A percentile compares a stretch with the other conserved stretches of the same genome.
Conservation (phyloP, 92 coral and sea anemone genomes). For the Desmophyllum pertusum region DNA sequence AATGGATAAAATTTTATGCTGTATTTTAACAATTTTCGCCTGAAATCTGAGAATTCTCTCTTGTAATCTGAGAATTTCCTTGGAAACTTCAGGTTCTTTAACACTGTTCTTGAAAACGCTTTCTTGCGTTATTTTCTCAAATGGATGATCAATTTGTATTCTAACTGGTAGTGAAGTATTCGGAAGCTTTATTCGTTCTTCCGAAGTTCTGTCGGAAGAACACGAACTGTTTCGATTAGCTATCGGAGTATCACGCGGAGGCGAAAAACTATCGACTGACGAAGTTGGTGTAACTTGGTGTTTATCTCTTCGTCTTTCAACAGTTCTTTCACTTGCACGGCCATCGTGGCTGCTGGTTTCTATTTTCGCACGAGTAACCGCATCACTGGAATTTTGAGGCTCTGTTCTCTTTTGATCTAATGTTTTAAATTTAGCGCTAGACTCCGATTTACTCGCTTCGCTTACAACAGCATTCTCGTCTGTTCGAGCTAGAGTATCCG, state of each 20-base stretch:
- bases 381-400: neutral
- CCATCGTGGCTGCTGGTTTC: neutral
- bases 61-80: slow-evolving; percentile 90
- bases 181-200: slow-evolving; percentile 19
- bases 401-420: slow-evolving; percentile 6
- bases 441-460: slow-evolving; percentile 4
- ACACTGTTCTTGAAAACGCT: slow-evolving; percentile 43
- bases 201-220: slow-evolving; percentile 54
- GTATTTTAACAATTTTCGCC: slow-evolving; percentile 95
- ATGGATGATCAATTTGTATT: slow-evolving; percentile 88
- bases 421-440: neutral
- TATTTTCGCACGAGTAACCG: neutral
- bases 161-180: slow-evolving; percentile 51
- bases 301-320: slow-evolving; percentile 16
- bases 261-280: neutral
- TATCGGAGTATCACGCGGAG: neutral
- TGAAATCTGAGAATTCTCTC: slow-evolving; percentile 96
- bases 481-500: slow-evolving; percentile 14
- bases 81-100: slow-evolving; percentile 69
- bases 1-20: slow-evolving; percentile 85
- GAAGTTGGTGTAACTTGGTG: neutral
- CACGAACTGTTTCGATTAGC: slow-evolving; percentile 28
- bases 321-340: neutral
- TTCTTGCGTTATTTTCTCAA: slow-evolving; percentile 56
- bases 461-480: slow-evolving; percentile 1